These are phyloP conservation scores for Xestia xanthographa DNA, from an alignment of 2,888 invertebrate species.

Conservation along the genomic window DNA sequence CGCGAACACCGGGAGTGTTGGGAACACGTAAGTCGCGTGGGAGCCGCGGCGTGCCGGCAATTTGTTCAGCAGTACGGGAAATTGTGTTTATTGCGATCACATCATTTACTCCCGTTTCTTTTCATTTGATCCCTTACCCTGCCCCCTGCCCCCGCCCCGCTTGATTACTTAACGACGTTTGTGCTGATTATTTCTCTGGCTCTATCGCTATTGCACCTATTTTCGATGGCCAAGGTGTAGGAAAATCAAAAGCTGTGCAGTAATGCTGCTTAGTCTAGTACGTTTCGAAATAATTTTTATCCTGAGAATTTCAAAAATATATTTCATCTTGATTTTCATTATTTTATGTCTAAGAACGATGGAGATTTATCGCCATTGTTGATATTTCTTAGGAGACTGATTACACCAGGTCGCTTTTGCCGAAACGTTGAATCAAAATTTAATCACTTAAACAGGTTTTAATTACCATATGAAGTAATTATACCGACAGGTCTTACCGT, in stretches of 20 bases:
- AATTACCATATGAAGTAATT: constrained; percentile 54
- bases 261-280: not conserved
- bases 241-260: not conserved
- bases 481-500: constrained; percentile 43
- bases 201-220: constrained; percentile 16
- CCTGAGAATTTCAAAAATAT: not conserved
- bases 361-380: not conserved
- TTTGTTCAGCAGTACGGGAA: constrained; percentile 73
- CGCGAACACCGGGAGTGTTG: constrained; percentile 8
- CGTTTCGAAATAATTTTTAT: not conserved
- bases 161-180: constrained; percentile 41
- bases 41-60: constrained; percentile 71
- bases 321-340: not conserved
- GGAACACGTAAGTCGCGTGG: constrained; percentile 68
- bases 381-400: not conserved
- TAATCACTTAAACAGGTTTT: constrained; percentile 35
- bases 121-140: constrained; percentile 68
- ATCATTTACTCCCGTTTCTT: constrained; percentile 74
- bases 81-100: constrained; percentile 78
- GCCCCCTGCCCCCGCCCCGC: constrained; percentile 50
- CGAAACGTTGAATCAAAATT: constrained; percentile 1
- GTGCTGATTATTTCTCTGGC: constrained; percentile 2
- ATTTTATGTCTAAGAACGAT: not conserved
- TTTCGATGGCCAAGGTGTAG: not conserved
- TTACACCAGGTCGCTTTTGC: not conserved